A percentile compares a stretch with the other conserved stretches of the same genome.
Evolutionary conservation across 2,797 vertebrate species (phyloP).

Genomic region (Sciaenops ocellatus): DNA sequence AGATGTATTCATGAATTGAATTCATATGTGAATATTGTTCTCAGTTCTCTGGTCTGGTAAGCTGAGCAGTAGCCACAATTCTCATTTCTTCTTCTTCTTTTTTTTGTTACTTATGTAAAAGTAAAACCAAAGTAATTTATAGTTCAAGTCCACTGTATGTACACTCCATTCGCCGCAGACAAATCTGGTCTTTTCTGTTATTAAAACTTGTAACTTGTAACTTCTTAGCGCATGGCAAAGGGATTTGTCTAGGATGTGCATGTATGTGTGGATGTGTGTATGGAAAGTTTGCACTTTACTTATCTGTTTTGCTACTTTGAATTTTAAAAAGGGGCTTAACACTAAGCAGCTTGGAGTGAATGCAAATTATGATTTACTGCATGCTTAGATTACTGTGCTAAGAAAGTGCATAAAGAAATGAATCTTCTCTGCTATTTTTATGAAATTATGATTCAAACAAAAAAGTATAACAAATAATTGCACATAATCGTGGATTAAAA

Average conservation of each 20-base stretch:
- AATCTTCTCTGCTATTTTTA: neutral
- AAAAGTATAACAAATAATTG: neutral
- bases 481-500: neutral
- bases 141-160: too few relatives aligned
- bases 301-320: conserved; percentile 36
- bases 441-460: neutral
- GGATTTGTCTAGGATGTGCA: neutral
- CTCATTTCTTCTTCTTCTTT: conserved; percentile 53
- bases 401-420: neutral
- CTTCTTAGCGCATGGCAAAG: neutral
- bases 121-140: too few relatives aligned
- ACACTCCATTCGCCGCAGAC: too few relatives aligned
- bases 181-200: too few relatives aligned
- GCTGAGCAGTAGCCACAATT: neutral
- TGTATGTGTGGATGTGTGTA: neutral
- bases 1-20: neutral
- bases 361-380: neutral
- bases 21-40: neutral
- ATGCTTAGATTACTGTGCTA: neutral
- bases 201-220: too few relatives aligned
- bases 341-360: conserved; percentile 27
- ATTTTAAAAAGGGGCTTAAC: conserved; percentile 36
- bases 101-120: neutral
- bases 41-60: neutral
- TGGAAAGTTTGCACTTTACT: conserved; percentile 4